Base-by-base conservation (phyloP, 2,797 vertebrate species). In the Cyclura pinguis region DNA sequence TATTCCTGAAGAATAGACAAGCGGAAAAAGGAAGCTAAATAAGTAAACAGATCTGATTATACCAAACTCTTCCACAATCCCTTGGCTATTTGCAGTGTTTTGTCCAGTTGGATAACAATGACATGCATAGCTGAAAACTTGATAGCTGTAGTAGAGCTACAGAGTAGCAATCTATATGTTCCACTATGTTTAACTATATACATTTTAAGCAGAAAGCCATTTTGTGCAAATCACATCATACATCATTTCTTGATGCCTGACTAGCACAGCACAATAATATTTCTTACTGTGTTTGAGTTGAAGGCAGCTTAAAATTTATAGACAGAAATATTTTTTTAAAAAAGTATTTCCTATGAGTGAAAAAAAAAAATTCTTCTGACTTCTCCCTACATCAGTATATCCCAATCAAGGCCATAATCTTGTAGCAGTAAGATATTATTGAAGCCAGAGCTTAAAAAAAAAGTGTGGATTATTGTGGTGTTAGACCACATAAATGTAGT, bases 81-180 rank as follows among this genome's bases (percentile, higher is more conserved):
- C 10, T 1, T 86, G 55, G 64, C 69, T 59, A 77, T 35, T 64
- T 57, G 2, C 22, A 27, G 32, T 18, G 29, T 80, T 92, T 93
- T 90, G 59, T 52, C 91, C 62, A 20, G 57, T 29, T 80, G 76
- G 92, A 90, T 0, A n/a, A 13, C 35, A 94, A 88, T 92, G 90
- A 86, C 55, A 88, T 91, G 92, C 91, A 88, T 92, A 90, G 94
- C 91, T 64, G 87, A 88, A 77, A n/a, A 85, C n/a, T 47, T 57
- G 89, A 91, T 89, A 74, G 90, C 62, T 47, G 67, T 3, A 82
- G 4, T 57, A 10, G 52, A 6, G 80, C 42, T 42, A 42, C 42
- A n/a, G 50, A 82, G 78, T 55, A 81, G 76, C 86, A 80, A 69
- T 38, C 85, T 73, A 77, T 88, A 78, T 62, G 35, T 88, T 88